Evolutionary conservation across 2,797 vertebrate species (phyloP).

Genomic region (Loris lydekkerianus): DNA sequence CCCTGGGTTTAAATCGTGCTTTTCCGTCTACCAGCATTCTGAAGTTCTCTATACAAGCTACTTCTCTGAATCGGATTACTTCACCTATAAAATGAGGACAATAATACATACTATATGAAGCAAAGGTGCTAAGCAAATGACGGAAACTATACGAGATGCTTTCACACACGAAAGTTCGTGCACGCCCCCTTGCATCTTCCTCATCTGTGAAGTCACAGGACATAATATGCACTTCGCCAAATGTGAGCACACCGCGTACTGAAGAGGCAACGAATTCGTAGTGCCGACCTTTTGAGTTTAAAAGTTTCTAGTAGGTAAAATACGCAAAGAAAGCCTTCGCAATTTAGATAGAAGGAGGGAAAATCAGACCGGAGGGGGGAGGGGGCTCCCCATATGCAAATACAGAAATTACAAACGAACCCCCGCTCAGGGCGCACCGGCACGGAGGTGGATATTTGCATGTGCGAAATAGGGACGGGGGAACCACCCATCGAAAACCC

Average conservation of each 20-base stretch:
- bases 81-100: neutral
- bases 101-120: neutral
- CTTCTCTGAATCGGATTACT: neutral
- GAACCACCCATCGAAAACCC: slow-evolving; percentile 84
- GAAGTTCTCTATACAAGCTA: neutral
- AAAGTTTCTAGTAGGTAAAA: slow-evolving; percentile 26
- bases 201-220: neutral
- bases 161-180: neutral
- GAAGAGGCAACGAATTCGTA: neutral
- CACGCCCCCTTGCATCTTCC: neutral
- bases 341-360: neutral
- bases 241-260: neutral
- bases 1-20: neutral
- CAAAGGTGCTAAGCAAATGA: neutral
- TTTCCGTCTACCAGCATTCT: neutral
- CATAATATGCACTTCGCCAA: neutral
- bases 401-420: neutral
- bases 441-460: slow-evolving; percentile 82
- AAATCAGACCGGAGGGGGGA: neutral
- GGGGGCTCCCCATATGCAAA: slow-evolving; percentile 72
- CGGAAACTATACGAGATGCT: neutral
- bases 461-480: slow-evolving; percentile 78
- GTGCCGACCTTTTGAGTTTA: neutral
- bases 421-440: neutral
- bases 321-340: neutral